phyloP scores from a whole-genome alignment of 2,888 invertebrate species.

The Pycnomerus fuliginosus region DNA sequence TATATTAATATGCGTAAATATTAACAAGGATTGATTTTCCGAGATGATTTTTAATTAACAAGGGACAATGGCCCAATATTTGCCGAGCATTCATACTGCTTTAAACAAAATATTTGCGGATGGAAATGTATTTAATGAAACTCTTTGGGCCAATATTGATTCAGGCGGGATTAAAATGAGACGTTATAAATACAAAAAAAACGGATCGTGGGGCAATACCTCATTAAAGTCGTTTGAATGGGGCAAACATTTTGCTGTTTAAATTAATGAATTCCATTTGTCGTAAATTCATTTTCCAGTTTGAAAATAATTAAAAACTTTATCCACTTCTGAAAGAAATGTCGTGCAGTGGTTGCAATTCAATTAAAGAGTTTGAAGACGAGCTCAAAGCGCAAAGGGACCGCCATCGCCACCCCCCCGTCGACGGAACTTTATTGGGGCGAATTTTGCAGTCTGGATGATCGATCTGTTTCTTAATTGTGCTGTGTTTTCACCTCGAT shows the following conservation, averaged over 20 bases:
- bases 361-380: slow-evolving; percentile 49
- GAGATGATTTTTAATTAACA: slow-evolving; percentile 40
- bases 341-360: slow-evolving; percentile 51
- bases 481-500: too few species aligned
- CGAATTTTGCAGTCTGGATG: slow-evolving; percentile 35
- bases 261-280: slow-evolving; percentile 49
- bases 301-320: slow-evolving; percentile 53
- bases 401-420: slow-evolving; percentile 3
- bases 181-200: slow-evolving; percentile 1
- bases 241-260: slow-evolving; percentile 39
- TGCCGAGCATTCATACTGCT: slow-evolving; percentile 40
- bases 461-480: too few species aligned
- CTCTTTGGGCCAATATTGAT: slow-evolving; percentile 44
- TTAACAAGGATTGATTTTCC: slow-evolving; percentile 19
- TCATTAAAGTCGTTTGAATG: slow-evolving; percentile 5
- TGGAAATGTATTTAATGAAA: slow-evolving; percentile 46
- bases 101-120: slow-evolving; percentile 45
- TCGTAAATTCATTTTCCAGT: slow-evolving; percentile 49
- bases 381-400: slow-evolving; percentile 17
- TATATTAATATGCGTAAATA: slow-evolving; percentile 36
- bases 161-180: slow-evolving; percentile 17
- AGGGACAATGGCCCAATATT: slow-evolving; percentile 42
- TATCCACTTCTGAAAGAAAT: slow-evolving; percentile 50
- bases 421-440: slow-evolving; percentile 30
- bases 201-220: slow-evolving; percentile 5